Conservation (phyloP, 2,797 vertebrate species). For the Muscicapa comitata region DNA sequence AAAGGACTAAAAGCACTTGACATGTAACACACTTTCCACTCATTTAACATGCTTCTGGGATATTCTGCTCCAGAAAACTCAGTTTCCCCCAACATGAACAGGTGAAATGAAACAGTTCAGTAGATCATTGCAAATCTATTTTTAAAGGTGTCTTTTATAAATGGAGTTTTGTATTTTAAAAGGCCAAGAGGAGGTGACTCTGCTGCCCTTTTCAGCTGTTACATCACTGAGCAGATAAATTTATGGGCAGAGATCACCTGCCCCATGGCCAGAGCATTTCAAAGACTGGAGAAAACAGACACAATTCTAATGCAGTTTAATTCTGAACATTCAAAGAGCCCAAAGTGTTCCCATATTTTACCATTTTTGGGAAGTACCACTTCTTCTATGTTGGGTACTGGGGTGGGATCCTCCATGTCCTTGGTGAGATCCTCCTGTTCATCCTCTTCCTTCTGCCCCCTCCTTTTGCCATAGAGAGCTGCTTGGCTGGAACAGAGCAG, state of each 20-base stretch:
- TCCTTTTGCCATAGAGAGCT: conserved; percentile 86
- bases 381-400: conserved; percentile 94
- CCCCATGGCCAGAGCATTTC: accelerated
- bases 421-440: conserved; percentile 94
- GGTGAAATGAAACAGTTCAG: not conserved
- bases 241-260: not conserved
- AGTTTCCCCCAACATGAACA: not conserved
- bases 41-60: not conserved
- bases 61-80: not conserved
- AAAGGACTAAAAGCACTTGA: not conserved
- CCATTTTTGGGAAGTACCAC: conserved; percentile 92
- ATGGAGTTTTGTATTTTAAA: not conserved
- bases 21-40: not conserved
- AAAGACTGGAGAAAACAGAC: accelerated
- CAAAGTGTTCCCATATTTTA: conserved; percentile 21
- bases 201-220: not conserved
- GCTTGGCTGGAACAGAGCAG: conserved; percentile 79
- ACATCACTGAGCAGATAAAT: not conserved
- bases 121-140: not conserved
- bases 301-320: not conserved
- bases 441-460: conserved; percentile 92
- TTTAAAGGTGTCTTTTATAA: not conserved
- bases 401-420: conserved; percentile 94
- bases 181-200: not conserved
- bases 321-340: not conserved